Conservation (phyloP, 2,888 invertebrate species). For the Phorcus lineatus region DNA sequence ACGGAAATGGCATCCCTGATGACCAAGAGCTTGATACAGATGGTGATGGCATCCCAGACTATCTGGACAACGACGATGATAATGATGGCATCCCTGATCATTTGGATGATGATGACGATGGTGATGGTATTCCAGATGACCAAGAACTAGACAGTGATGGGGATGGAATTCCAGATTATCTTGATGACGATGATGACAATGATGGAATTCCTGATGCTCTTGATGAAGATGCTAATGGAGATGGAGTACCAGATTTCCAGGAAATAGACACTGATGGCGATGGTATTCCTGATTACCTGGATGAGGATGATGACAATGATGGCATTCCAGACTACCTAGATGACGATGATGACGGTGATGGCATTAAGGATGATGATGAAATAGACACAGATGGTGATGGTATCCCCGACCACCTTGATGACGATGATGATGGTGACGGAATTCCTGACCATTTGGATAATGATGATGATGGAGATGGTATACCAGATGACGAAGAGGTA, state of each 20-base stretch:
- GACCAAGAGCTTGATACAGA: slow-evolving; percentile 52
- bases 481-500: slow-evolving; percentile 57
- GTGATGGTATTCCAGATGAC: slow-evolving; percentile 69
- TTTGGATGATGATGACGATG: slow-evolving; percentile 60
- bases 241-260: slow-evolving; percentile 60
- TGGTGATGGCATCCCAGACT: slow-evolving; percentile 61
- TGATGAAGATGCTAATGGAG: slow-evolving; percentile 57
- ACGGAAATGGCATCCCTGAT: slow-evolving; percentile 68
- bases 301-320: slow-evolving; percentile 63
- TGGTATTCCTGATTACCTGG: slow-evolving; percentile 69
- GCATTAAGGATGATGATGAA: slow-evolving; percentile 47
- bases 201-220: slow-evolving; percentile 59
- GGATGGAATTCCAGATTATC: slow-evolving; percentile 64
- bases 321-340: slow-evolving; percentile 67
- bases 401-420: slow-evolving; percentile 55
- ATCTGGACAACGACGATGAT: slow-evolving; percentile 60
- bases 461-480: slow-evolving; percentile 68
- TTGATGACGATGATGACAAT: slow-evolving; percentile 61
- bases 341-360: slow-evolving; percentile 64
- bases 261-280: slow-evolving; percentile 65
- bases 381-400: slow-evolving; percentile 64
- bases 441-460: slow-evolving; percentile 64
- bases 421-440: slow-evolving; percentile 55
- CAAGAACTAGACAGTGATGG: slow-evolving; percentile 63
- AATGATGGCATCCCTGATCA: slow-evolving; percentile 57